phyloP scores from a whole-genome alignment of 2,797 vertebrate species.

The Cossypha niveicapilla region DNA sequence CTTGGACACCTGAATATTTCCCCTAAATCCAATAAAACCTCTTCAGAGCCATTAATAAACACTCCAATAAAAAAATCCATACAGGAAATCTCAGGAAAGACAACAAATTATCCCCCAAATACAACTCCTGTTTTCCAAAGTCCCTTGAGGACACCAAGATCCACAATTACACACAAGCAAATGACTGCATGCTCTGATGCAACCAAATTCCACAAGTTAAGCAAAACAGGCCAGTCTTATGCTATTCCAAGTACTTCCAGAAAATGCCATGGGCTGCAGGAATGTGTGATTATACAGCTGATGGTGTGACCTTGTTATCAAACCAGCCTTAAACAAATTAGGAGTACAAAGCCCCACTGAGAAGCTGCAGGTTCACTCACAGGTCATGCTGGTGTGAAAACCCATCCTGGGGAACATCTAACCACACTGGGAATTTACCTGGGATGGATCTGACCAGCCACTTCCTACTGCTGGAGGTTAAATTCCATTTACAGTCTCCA shows the following conservation, averaged over 20 bases:
- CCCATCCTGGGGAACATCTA: not conserved
- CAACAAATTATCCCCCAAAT: not conserved
- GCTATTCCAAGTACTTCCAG: not conserved
- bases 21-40: not conserved
- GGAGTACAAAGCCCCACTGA: not conserved
- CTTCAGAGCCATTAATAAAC: not conserved
- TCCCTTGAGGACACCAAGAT: not conserved
- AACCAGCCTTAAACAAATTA: not conserved
- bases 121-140: not conserved
- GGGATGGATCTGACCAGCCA: not conserved
- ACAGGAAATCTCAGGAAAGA: not conserved
- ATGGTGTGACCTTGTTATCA: not conserved
- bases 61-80: not conserved
- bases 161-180: not conserved
- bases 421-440: not conserved
- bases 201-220: not conserved
- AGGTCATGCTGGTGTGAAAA: not conserved
- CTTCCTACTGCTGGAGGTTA: not conserved
- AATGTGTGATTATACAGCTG: rapidly evolving
- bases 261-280: not conserved
- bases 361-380: not conserved
- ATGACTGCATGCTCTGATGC: not conserved
- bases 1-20: not conserved
- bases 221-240: not conserved
- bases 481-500: not conserved